Conservation (phyloP, 53 echinoderm and acorn worm genomes). For the Henricia sp. region DNA sequence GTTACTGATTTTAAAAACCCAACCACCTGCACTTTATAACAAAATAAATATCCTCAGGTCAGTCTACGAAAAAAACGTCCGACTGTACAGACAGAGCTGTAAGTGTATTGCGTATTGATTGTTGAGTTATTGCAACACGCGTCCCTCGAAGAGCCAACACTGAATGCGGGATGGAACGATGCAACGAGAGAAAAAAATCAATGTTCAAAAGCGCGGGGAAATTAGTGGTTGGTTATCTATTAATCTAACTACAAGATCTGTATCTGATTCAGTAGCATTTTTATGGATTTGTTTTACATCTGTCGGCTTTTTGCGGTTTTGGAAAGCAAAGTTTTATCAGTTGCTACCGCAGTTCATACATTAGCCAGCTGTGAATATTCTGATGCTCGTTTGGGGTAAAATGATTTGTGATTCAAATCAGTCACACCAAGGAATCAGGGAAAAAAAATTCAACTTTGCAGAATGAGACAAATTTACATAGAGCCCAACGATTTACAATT, state of each 20-base stretch:
- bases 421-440: neutral
- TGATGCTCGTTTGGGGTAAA: neutral
- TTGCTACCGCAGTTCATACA: neutral
- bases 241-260: constrained; percentile 28
- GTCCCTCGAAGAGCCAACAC: constrained; percentile 1
- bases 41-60: constrained; percentile 6
- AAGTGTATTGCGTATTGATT: constrained; percentile 49
- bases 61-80: neutral
- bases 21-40: constrained; percentile 33
- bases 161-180: too few species aligned
- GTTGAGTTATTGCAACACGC: constrained; percentile 11
- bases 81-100: neutral
- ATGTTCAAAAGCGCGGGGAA: constrained; percentile 23
- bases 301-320: neutral
- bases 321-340: neutral
- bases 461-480: too few species aligned
- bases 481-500: too few species aligned
- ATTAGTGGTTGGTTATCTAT: constrained; percentile 14
- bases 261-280: neutral
- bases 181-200: constrained; percentile 12
- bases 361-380: constrained; percentile 41
- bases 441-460: too few species aligned
- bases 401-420: neutral
- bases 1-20: neutral
- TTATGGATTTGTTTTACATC: constrained; percentile 6